A percentile compares a stretch with the other conserved stretches of the same genome.
These are phyloP conservation scores for Drosophila sproati DNA, from an alignment of 1,140 invertebrate genomes.

Conservation along the genomic window DNA sequence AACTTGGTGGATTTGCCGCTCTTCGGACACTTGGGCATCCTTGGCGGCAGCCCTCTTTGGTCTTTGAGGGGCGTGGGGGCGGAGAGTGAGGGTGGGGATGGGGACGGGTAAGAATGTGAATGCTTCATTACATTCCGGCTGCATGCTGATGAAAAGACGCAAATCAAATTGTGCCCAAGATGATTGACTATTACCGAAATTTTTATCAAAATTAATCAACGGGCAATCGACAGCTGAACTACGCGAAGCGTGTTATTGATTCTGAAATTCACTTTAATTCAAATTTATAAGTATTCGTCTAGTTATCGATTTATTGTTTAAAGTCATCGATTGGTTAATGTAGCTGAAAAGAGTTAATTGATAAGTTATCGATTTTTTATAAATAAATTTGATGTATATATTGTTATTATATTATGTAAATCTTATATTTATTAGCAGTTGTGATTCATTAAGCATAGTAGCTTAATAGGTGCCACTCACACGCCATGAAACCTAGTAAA, in stretches of 20 bases:
- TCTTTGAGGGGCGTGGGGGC: not conserved
- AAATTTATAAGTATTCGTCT: too few species aligned
- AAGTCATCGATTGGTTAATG: too few species aligned
- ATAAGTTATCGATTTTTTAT: not conserved
- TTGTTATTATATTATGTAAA: too few species aligned
- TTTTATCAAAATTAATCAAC: not conserved
- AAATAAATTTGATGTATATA: too few species aligned
- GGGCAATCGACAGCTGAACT: slow-evolving; percentile 1
- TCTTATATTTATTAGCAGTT: too few species aligned
- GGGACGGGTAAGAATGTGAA: not conserved
- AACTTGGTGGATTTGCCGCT: slow-evolving; percentile 26
- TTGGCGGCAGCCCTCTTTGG: slow-evolving; percentile 27
- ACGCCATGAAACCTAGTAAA: too few species aligned
- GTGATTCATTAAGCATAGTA: too few species aligned
- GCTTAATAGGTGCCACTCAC: too few species aligned
- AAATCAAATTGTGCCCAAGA: slow-evolving; percentile 15
- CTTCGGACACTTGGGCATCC: slow-evolving; percentile 32
- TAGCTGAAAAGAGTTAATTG: not conserved
- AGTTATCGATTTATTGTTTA: not conserved
- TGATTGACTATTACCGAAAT: slow-evolving; percentile 9
- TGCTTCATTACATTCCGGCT: slow-evolving; percentile 30
- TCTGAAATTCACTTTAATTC: not conserved
- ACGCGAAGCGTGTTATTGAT: not conserved
- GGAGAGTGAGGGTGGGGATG: not conserved
- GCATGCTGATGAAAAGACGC: slow-evolving; percentile 22